These are phyloP conservation scores for Cyphomyrus plagiostoma DNA, from an alignment of 2,113 vertebrate genomes.

Conservation along the genomic window DNA sequence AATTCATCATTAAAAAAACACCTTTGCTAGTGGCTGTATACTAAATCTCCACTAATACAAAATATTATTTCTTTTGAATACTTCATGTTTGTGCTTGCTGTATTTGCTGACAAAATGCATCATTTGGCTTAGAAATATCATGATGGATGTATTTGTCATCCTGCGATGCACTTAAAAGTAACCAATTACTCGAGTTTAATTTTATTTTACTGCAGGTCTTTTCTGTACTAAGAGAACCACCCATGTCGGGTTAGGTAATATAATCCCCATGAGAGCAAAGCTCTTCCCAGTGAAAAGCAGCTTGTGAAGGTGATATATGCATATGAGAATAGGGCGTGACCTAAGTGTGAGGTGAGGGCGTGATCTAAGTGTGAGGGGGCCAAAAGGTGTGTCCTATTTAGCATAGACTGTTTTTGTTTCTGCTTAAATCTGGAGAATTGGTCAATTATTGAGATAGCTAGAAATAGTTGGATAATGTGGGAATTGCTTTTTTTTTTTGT, in stretches of 20 bases:
- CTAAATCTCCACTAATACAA: background rate
- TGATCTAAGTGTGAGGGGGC: background rate
- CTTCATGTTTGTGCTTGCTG: background rate
- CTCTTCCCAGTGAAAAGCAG: background rate
- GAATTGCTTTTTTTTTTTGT: background rate
- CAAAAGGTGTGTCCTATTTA: slow-evolving; percentile 6
- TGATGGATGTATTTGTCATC: background rate
- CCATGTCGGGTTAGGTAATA: slow-evolving; percentile 29
- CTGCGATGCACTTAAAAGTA: background rate
- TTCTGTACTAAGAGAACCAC: slow-evolving; percentile 17
- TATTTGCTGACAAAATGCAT: background rate
- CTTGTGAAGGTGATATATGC: background rate
- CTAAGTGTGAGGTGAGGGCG: background rate
- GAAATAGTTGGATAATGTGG: background rate
- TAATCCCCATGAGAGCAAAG: slow-evolving; percentile 32
- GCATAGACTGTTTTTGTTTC: background rate
- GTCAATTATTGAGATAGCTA: background rate
- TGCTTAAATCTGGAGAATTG: background rate
- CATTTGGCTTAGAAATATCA: background rate
- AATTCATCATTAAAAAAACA: slow-evolving; percentile 23
- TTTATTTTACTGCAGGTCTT: slow-evolving; percentile 13
- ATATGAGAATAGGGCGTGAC: background rate
- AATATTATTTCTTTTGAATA: background rate
- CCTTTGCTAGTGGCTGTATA: background rate
- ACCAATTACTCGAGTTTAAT: background rate